Base-by-base conservation (phyloP, 1,140 invertebrate species). In the Monochamus saltuarius region DNA sequence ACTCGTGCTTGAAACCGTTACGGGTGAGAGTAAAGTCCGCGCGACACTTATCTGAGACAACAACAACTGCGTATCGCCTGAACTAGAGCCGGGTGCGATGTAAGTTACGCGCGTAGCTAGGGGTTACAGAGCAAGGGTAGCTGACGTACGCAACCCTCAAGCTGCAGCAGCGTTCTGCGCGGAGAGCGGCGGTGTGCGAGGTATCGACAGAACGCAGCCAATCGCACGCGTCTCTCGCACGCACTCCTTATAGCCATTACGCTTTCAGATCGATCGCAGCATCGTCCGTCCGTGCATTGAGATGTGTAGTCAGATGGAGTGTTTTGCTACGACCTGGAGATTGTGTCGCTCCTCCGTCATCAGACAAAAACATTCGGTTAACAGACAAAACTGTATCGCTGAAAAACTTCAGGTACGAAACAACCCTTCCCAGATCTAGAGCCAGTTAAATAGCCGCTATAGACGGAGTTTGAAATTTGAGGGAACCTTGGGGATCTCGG, bases 201-300 rank as follows among this genome's bases (percentile, higher is more conserved):
- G 61, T 62, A 66, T 62, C 63, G 62, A 65, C 56, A 59, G 49
- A 60, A 66, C 66, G 62, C 68, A 70, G 59, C 68, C 66, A 70
- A 68, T 68, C 46, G 66, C 61, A 66, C 61, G 66, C 59, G 61
- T 38, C 54, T 59, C 54, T 62, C 62, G 56, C 62, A 70, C 68
- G 68, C 68, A 70, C 66, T 70, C 59, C 65, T 70, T 70, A 68
- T 70, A 60, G 64, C 66, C 64, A 66, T 68, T 68, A 70, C 61
- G 68, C 59, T 64, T 60, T 43, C 43, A 39, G 61, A 69, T 69
- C 67, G 68, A 69, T 67, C 67, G 64, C 37, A 17, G 22, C 38
- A 36, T 29, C 22, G 22, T 29, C 22, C 22, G 19, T 54, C 47
- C 59, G 60, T 66, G 61, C 60, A 66, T 53, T 59, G 56, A 66